phyloP scores from a whole-genome alignment of 2,113 vertebrate species.

The Sitta europaea region DNA sequence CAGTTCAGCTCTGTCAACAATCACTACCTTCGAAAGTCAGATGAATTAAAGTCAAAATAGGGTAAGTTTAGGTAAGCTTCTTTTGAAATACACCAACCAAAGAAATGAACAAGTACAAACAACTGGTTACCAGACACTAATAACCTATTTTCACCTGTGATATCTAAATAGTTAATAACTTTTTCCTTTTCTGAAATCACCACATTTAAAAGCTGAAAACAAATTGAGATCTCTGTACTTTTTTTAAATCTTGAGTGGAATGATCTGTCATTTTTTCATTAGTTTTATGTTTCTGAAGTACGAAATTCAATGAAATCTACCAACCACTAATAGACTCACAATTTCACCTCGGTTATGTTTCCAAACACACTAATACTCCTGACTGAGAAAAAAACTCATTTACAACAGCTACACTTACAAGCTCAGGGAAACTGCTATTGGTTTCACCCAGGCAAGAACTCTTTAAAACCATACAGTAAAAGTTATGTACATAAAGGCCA shows the following conservation, averaged over 20 bases:
- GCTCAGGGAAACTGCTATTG: background rate
- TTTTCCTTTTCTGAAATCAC: background rate
- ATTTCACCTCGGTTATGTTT: background rate
- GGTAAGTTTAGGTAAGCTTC: background rate
- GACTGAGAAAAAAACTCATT: background rate
- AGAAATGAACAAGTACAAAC: background rate
- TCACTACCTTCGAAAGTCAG: background rate
- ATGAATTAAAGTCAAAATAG: background rate
- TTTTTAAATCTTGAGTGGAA: background rate
- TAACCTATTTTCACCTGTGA: background rate
- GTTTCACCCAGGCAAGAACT: background rate
- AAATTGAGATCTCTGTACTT: rapidly evolving
- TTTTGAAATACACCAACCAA: background rate
- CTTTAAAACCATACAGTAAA: background rate
- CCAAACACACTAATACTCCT: background rate
- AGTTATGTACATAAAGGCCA: background rate
- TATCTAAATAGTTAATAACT: background rate
- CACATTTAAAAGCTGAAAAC: background rate
- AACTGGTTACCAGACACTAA: background rate
- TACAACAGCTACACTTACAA: background rate
- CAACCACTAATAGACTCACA: background rate
- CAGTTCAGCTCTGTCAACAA: background rate
- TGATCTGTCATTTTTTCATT: background rate
- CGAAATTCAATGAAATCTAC: background rate
- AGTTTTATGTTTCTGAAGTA: background rate